Evolutionary conservation across 2,113 vertebrate genomes (phyloP).

Genomic region (Charina bottae): DNA sequence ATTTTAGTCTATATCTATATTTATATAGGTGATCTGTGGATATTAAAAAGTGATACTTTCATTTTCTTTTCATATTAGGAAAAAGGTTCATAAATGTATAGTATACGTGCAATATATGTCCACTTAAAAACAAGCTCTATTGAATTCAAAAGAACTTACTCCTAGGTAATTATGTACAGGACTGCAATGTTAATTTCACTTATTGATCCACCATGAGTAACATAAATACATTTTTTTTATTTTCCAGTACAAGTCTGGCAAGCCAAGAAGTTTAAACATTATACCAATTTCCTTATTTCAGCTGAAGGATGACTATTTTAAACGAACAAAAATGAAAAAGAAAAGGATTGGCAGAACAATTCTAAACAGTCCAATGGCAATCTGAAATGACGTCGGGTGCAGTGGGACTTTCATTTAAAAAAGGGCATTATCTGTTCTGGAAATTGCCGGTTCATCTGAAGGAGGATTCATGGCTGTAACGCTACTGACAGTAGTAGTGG

Average conservation of each 20-base stretch:
- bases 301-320: neutral
- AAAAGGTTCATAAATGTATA: neutral
- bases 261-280: neutral
- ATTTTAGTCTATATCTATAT: neutral
- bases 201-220: neutral
- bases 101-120: neutral
- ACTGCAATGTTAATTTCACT: neutral
- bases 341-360: neutral
- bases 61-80: neutral
- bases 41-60: neutral
- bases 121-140: neutral
- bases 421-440: neutral
- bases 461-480: neutral
- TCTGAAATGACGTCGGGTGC: neutral
- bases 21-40: neutral
- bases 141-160: neutral
- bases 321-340: neutral
- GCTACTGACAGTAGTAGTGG: neutral
- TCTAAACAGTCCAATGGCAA: neutral
- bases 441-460: neutral
- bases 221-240: neutral
- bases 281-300: neutral
- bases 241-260: neutral
- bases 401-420: neutral
- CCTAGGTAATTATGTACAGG: neutral